phyloP scores from a whole-genome alignment of 2,113 vertebrate genomes.

The Nematolebias whitei region DNA sequence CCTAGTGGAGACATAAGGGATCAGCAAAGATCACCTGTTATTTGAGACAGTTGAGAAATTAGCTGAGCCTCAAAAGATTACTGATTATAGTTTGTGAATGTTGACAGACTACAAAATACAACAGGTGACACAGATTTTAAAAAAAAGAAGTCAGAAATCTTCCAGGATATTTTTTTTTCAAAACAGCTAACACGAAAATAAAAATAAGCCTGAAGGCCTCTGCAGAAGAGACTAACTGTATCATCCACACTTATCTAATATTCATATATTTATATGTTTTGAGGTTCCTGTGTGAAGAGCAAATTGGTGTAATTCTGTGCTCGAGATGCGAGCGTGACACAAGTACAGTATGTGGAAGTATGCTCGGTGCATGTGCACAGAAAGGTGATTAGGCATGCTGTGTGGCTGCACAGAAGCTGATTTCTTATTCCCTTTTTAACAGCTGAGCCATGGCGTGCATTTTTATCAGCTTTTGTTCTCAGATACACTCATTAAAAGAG shows the following conservation, averaged over 20 bases:
- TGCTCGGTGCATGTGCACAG: constrained; percentile 39
- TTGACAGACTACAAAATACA: not conserved
- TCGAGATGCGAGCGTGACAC: constrained; percentile 2
- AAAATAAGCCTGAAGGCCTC: not conserved
- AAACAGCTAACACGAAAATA: not conserved
- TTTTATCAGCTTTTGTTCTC: constrained; percentile 75
- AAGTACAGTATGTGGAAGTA: constrained; percentile 27
- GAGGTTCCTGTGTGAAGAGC: not conserved
- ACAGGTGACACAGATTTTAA: not conserved
- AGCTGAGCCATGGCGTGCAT: constrained; percentile 63
- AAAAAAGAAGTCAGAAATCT: not conserved
- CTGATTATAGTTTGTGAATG: not conserved
- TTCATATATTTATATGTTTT: constrained; percentile 13
- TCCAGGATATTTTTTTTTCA: too few relatives aligned
- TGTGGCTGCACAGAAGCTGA: constrained; percentile 52
- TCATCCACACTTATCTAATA: not conserved
- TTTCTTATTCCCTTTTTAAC: constrained; percentile 78
- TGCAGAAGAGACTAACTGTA: constrained; percentile 10
- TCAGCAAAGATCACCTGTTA: not conserved
- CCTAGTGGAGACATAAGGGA: constrained; percentile 52
- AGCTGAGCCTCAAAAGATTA: not conserved
- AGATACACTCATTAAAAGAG: constrained; percentile 71
- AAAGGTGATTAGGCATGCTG: constrained; percentile 61
- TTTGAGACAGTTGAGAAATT: not conserved
- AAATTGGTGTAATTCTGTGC: not conserved